Base-by-base conservation (phyloP, 2,113 vertebrate species). In the Meleagris gallopavo region DNA sequence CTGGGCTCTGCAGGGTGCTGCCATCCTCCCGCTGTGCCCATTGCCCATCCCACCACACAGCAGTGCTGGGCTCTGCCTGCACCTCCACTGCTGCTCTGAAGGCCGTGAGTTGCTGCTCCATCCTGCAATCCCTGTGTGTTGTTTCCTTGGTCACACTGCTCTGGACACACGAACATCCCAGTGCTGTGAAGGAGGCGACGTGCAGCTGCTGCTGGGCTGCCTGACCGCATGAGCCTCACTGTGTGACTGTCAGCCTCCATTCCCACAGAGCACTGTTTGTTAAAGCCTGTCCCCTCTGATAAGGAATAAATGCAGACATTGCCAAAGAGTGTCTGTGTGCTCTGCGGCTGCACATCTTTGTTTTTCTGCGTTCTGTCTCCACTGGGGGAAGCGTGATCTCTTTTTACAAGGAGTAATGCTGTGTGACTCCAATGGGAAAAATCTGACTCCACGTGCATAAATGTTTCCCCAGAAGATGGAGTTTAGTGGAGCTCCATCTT, bases 11-110 rank as follows among this genome's bases (percentile, higher is more conserved):
- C 22, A 22, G 43, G 43, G 20, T 34, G 65, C 29, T 74, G 9
- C 4, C 70, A n/a, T 41, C 55, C 60, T 80, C n/a, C 29, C 34
- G 40, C 11, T 14, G 1, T 0, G 1, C 2, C 2, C 15, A 0
- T 4, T 40, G 15, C 60, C 29, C 1, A 2, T 29, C 19, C 43
- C 13, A 30, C 27, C 0, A 3, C 10, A 2, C 60, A 54, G 50
- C 50, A 54, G 8, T 30, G 54, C 5, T 61, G 60, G 60, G 16
- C 10, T 18, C 30, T 9, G 46, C 20, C 11, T 24, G 5, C 36
- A 29, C 2, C 36, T 57, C 30, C 54, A 30, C 10, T 10, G 30
- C 55, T 57, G 55, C 55, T 32, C 17, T 18, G 55, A 11, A 38
- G 0, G 5, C 32, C 1, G 0, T 45, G 86, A 86, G 76, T 83